Percentiles rank a stretch among this genome's conserved stretches.
These are phyloP conservation scores for Hydropsyche tenuis DNA, from an alignment of 1,140 invertebrate genomes.

Conservation along the genomic window DNA sequence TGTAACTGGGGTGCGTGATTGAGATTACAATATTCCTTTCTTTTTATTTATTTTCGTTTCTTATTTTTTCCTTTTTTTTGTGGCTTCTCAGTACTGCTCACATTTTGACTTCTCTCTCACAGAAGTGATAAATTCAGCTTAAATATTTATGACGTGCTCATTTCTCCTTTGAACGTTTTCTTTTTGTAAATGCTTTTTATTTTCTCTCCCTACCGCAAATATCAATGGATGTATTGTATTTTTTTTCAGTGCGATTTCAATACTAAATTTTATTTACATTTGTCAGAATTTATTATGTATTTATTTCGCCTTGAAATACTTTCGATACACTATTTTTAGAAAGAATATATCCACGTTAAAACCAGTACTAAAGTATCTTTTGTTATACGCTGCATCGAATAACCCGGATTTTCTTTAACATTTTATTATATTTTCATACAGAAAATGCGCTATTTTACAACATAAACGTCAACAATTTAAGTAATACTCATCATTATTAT, in stretches of 20 bases:
- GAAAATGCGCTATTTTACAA: too few relatives aligned
- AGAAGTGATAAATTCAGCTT: constrained; percentile 17
- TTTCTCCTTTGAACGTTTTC: constrained; percentile 16
- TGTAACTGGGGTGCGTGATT: constrained; percentile 4
- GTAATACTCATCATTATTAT: too few relatives aligned
- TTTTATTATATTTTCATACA: too few relatives aligned
- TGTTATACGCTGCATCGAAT: too few relatives aligned
- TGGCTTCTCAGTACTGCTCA: background rate
- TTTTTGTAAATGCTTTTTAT: background rate
- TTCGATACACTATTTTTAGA: too few relatives aligned
- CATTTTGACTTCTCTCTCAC: background rate
- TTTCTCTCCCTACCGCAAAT: background rate
- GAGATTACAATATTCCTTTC: constrained; percentile 11
- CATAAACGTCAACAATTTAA: too few relatives aligned
- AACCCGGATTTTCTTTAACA: too few relatives aligned
- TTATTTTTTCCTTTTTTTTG: constrained; percentile 1
- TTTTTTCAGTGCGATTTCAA: background rate
- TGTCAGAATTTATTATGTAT: too few relatives aligned
- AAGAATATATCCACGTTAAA: too few relatives aligned
- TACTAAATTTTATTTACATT: too few relatives aligned
- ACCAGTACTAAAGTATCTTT: too few relatives aligned
- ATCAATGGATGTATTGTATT: background rate
- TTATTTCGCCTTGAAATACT: too few relatives aligned
- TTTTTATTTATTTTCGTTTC: background rate
- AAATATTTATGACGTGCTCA: constrained; percentile 20